Conservation (phyloP, 2,888 invertebrate species). For the Chaetogeoica ovagalla region DNA sequence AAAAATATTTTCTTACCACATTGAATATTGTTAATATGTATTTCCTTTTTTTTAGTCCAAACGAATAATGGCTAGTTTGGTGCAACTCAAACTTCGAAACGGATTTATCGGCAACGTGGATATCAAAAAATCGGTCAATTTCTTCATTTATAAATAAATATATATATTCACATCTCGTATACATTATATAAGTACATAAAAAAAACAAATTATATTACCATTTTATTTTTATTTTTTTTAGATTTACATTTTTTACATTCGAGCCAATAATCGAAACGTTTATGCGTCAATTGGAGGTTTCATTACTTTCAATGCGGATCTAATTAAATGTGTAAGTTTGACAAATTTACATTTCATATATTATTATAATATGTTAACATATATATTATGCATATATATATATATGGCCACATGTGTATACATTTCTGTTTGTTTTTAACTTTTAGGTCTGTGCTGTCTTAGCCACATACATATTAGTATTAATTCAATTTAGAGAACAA, state of each 20-base stretch:
- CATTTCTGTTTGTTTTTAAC: neutral
- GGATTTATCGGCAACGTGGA: neutral
- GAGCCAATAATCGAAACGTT: constrained; percentile 16
- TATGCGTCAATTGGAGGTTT: constrained; percentile 13
- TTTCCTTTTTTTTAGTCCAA: constrained; percentile 9
- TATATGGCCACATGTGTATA: no score
- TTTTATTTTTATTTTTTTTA: neutral
- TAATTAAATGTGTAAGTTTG: constrained; percentile 7
- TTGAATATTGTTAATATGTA: no score
- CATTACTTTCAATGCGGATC: constrained; percentile 2
- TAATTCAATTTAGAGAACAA: constrained; percentile 20
- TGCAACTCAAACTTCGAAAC: constrained; percentile 13
- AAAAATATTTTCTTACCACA: no score
- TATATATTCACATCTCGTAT: no score
- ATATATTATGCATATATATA: no score
- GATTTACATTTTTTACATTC: constrained; percentile 3
- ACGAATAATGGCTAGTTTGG: neutral
- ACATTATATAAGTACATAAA: no score
- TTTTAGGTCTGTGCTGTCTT: constrained; percentile 18
- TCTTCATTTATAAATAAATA: neutral
- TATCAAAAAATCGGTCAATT: constrained; percentile 7
- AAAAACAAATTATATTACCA: neutral
- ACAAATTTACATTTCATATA: neutral
- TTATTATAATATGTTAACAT: no score
- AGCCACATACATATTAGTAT: constrained; percentile 3